Conservation (phyloP, 1,140 invertebrate genomes). For the Drosophila parvula region DNA sequence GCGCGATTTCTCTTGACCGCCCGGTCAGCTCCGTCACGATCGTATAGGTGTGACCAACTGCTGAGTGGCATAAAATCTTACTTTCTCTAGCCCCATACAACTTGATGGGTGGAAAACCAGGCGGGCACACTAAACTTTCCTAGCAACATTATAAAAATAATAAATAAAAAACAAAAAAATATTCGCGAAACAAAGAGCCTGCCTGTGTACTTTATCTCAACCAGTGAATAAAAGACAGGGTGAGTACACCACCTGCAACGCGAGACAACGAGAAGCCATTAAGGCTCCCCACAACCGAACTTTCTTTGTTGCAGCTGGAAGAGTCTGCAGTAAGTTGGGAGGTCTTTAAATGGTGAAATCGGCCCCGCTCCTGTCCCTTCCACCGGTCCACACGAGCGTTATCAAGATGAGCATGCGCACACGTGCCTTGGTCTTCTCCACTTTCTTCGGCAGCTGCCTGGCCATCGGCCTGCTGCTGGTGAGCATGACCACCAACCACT, state of each 20-base stretch:
- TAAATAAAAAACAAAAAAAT: slow-evolving; percentile 6
- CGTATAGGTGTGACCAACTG: neutral
- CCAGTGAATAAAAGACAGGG: neutral
- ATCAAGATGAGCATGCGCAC: slow-evolving; percentile 79
- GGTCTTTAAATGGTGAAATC: slow-evolving; percentile 45
- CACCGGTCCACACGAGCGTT: slow-evolving; percentile 22
- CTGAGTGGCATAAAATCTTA: rapidly evolving
- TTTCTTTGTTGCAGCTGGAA: slow-evolving; percentile 40
- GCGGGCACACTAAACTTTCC: neutral
- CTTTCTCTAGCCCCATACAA: neutral
- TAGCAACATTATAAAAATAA: slow-evolving; percentile 7
- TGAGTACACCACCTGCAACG: neutral
- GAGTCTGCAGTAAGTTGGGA: slow-evolving; percentile 6
- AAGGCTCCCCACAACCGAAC: neutral
- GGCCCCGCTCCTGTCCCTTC: slow-evolving; percentile 16
- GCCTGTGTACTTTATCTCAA: neutral
- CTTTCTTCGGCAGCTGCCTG: slow-evolving; percentile 93
- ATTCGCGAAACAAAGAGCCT: slow-evolving; percentile 22
- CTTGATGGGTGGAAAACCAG: neutral
- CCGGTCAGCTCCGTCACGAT: neutral
- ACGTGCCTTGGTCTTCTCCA: slow-evolving; percentile 90
- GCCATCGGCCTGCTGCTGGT: slow-evolving; percentile 92
- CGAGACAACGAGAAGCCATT: neutral
- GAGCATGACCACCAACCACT: slow-evolving; percentile 93
- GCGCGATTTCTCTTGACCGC: neutral